Evolutionary conservation across 2,797 vertebrate species (phyloP).

Genomic region (Lophotriccus pileatus): DNA sequence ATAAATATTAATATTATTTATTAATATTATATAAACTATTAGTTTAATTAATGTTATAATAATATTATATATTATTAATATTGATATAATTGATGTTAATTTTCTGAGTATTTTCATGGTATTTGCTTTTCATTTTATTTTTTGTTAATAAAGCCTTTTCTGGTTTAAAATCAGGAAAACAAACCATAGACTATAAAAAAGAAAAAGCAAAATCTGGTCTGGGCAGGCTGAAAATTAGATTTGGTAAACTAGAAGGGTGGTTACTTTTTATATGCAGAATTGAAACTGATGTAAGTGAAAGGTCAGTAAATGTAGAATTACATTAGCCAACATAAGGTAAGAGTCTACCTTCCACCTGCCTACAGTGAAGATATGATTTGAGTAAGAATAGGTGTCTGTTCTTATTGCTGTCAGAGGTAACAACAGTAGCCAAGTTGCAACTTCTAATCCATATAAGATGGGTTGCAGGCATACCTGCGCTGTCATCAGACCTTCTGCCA

Average conservation of each 20-base stretch:
- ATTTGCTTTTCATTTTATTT: neutral
- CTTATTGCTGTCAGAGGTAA: neutral
- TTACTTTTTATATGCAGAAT: neutral
- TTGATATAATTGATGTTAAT: neutral
- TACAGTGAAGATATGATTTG: neutral
- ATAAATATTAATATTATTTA: neutral
- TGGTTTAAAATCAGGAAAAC: neutral
- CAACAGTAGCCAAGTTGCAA: neutral
- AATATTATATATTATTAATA: no score
- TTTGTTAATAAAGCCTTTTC: neutral
- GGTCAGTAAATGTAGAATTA: neutral
- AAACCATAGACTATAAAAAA: neutral
- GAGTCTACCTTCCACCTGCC: neutral
- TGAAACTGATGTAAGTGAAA: neutral
- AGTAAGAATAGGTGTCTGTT: neutral
- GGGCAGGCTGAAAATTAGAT: neutral
- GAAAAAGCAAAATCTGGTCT: neutral
- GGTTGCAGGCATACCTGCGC: neutral
- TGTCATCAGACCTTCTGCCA: neutral
- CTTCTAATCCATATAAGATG: neutral
- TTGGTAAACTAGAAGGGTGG: neutral
- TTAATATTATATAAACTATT: no score
- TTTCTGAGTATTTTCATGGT: neutral
- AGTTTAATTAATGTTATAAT: no score
- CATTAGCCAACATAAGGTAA: neutral